phyloP scores from a whole-genome alignment of 1,140 invertebrate genomes.

The Sycobia sp. region DNA sequence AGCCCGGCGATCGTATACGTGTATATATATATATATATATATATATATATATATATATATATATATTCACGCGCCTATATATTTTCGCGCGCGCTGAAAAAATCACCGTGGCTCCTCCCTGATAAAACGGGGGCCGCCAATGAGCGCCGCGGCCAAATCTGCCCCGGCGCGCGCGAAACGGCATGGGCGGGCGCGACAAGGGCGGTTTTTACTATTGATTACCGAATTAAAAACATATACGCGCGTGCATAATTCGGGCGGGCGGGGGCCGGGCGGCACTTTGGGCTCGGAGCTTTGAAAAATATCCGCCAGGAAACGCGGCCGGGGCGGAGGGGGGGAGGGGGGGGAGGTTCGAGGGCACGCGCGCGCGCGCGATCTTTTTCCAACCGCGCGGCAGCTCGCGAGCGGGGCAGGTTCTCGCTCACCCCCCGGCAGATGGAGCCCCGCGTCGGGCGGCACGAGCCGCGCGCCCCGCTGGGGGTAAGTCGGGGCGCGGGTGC shows the following conservation, averaged over 20 bases:
- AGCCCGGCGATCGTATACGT: too few species aligned
- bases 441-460: too few species aligned
- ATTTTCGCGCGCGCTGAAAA: slow-evolving; percentile 15
- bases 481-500: too few species aligned
- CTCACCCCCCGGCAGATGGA: too few species aligned
- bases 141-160: slow-evolving; percentile 18
- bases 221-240: slow-evolving; percentile 58
- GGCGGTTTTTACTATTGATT: slow-evolving; percentile 57
- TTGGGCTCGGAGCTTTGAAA: slow-evolving; percentile 14
- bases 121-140: slow-evolving; percentile 36
- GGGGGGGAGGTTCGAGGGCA: too few species aligned
- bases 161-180: slow-evolving; percentile 37
- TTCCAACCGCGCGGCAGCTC: too few species aligned
- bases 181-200: slow-evolving; percentile 42
- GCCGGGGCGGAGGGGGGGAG: too few species aligned
- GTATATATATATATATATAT: too few species aligned
- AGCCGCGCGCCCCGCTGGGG: too few species aligned
- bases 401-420: not conserved
- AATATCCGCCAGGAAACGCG: slow-evolving; percentile 34
- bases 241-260: slow-evolving; percentile 58
- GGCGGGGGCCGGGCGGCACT: slow-evolving; percentile 21
- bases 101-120: slow-evolving; percentile 42
- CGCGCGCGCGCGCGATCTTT: too few species aligned
- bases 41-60: too few species aligned
- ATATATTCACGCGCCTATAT: too few species aligned